phyloP scores from a whole-genome alignment of 2,888 invertebrate genomes.

The Elysia crispata region DNA sequence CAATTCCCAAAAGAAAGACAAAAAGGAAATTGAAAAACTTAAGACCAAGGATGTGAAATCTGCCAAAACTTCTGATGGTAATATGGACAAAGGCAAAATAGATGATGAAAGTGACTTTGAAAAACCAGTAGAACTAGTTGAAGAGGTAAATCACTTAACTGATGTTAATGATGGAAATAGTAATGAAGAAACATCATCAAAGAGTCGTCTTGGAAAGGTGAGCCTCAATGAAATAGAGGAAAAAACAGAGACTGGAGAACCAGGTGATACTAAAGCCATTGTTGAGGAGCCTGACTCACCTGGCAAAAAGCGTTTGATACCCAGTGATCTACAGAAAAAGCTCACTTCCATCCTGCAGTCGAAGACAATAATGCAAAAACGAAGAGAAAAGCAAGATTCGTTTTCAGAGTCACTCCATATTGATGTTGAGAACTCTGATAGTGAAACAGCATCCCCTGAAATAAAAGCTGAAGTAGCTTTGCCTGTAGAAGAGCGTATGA shows the following conservation, averaged over 20 bases:
- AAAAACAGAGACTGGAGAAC: slow-evolving; percentile 18
- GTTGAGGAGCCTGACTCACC: slow-evolving; percentile 13
- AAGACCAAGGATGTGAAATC: background rate
- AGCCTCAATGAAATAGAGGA: slow-evolving; percentile 23
- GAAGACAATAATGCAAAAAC: slow-evolving; percentile 36
- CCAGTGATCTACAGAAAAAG: slow-evolving; percentile 40
- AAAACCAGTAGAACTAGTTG: background rate
- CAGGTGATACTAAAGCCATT: slow-evolving; percentile 25
- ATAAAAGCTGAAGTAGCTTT: slow-evolving; percentile 35
- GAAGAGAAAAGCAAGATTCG: slow-evolving; percentile 29
- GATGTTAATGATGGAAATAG: slow-evolving; percentile 35
- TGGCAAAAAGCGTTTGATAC: slow-evolving; percentile 23
- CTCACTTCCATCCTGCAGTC: slow-evolving; percentile 38
- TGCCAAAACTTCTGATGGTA: background rate
- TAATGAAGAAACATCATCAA: slow-evolving; percentile 34
- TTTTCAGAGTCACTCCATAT: slow-evolving; percentile 26
- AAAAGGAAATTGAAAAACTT: background rate
- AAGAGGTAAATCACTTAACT: background rate
- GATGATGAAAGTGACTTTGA: background rate
- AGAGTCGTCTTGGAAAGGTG: slow-evolving; percentile 34
- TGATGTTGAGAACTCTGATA: slow-evolving; percentile 37
- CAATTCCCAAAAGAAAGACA: background rate
- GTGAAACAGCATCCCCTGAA: slow-evolving; percentile 35
- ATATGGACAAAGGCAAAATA: too few relatives aligned
- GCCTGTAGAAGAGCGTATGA: slow-evolving; percentile 30